Conservation (phyloP, 2,888 invertebrate species). For the Aleiodes alternator region DNA sequence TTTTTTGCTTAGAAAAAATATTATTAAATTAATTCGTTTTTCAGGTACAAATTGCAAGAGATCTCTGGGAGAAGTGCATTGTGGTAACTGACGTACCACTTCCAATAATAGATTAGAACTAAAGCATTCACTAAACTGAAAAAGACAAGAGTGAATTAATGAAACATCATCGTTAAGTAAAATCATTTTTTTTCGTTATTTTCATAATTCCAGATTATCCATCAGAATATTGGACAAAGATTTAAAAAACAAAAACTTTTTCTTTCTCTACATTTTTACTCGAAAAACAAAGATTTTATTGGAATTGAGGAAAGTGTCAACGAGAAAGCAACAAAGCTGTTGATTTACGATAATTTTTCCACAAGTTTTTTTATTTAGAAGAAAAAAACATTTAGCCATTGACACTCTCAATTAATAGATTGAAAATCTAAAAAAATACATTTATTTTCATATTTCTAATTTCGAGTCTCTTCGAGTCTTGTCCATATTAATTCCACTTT, state of each 20-base stretch:
- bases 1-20: background rate
- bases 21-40: slow-evolving; percentile 44
- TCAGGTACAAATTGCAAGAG: slow-evolving; percentile 80
- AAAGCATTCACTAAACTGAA: slow-evolving; percentile 4
- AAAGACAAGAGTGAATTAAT: slow-evolving; percentile 3
- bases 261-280: no score
- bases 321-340: no score
- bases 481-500: slow-evolving; percentile 59
- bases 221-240: no score
- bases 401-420: slow-evolving; percentile 24
- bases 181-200: background rate
- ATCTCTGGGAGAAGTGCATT: slow-evolving; percentile 90
- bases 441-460: slow-evolving; percentile 55
- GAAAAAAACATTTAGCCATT: no score
- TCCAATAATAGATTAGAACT: slow-evolving; percentile 72
- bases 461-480: slow-evolving; percentile 53
- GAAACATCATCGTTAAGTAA: background rate
- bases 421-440: slow-evolving; percentile 41
- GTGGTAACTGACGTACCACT: slow-evolving; percentile 84
- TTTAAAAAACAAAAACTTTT: no score
- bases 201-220: no score
- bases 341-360: no score
- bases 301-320: no score
- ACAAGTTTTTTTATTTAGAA: no score
- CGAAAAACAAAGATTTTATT: no score